A percentile compares a stretch with the other conserved stretches of the same genome.
Evolutionary conservation across 2,888 invertebrate species (phyloP).

Genomic region (Lasioglossum leucozonium): DNA sequence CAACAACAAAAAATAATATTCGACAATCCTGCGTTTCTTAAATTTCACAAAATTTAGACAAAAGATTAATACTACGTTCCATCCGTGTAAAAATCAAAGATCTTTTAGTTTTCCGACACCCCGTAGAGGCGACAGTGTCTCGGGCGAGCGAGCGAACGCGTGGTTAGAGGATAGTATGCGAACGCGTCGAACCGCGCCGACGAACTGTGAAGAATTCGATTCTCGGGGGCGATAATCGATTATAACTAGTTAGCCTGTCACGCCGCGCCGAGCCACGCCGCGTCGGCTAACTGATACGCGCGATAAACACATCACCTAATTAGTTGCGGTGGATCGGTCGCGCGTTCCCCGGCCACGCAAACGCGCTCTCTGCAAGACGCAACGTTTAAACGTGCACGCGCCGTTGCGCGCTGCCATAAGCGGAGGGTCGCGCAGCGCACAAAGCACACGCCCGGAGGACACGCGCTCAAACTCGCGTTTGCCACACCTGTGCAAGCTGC

Average conservation of each 20-base stretch:
- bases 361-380: constrained; percentile 28
- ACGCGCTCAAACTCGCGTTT: constrained; percentile 4
- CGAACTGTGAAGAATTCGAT: constrained; percentile 77
- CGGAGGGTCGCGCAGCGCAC: neutral
- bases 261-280: constrained; percentile 68
- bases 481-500: neutral
- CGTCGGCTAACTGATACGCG: constrained; percentile 78
- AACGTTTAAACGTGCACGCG: constrained; percentile 18
- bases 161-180: neutral
- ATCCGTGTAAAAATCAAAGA: too few relatives aligned
- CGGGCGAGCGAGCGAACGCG: neutral
- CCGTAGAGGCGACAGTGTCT: neutral
- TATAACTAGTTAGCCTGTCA: constrained; percentile 71
- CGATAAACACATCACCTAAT: constrained; percentile 83
- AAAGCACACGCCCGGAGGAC: constrained; percentile 30
- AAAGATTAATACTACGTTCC: too few relatives aligned
- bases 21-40: too few relatives aligned
- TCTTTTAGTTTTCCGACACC: neutral
- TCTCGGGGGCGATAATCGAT: constrained; percentile 78
- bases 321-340: constrained; percentile 79
- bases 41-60: too few relatives aligned
- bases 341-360: constrained; percentile 72
- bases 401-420: constrained; percentile 6
- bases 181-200: constrained; percentile 30
- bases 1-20: too few relatives aligned